Conservation (phyloP, 1,140 invertebrate species). For the Drosophila ambigua region DNA sequence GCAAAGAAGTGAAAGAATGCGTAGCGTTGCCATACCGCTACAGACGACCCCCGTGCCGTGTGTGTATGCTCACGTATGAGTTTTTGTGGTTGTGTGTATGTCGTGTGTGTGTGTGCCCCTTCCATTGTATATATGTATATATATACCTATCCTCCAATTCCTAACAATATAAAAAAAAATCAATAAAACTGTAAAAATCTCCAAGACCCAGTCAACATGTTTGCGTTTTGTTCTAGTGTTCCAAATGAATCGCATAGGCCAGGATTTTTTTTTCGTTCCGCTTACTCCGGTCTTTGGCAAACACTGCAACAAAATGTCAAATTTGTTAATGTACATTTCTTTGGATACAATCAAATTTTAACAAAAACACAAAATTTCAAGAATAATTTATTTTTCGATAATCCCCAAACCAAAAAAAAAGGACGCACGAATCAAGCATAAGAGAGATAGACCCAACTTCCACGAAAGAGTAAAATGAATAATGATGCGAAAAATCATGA, state of each 20-base stretch:
- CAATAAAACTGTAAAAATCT: slow-evolving; percentile 45
- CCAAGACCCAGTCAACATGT: slow-evolving; percentile 5
- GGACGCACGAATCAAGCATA: slow-evolving; percentile 65
- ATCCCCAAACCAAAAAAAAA: slow-evolving; percentile 18
- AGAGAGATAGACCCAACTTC: slow-evolving; percentile 39
- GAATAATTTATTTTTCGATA: slow-evolving; percentile 31
- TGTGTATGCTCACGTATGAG: slow-evolving; percentile 28
- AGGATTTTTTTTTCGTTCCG: slow-evolving; percentile 32
- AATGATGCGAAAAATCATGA: slow-evolving; percentile 82
- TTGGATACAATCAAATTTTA: slow-evolving; percentile 36
- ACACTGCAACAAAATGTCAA: slow-evolving; percentile 51
- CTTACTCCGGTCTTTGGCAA: slow-evolving; percentile 15
- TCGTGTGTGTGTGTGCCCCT: slow-evolving; percentile 41
- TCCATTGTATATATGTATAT: slow-evolving; percentile 33
- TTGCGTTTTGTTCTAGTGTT: too few relatives aligned
- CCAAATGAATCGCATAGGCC: too few relatives aligned
- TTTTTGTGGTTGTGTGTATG: slow-evolving; percentile 8
- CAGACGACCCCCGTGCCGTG: slow-evolving; percentile 4
- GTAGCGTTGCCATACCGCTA: slow-evolving; percentile 63
- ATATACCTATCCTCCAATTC: slow-evolving; percentile 52
- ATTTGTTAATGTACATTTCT: slow-evolving; percentile 54
- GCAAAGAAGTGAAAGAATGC: slow-evolving; percentile 75
- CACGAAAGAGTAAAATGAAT: slow-evolving; percentile 79
- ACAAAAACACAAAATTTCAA: slow-evolving; percentile 11
- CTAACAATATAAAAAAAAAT: slow-evolving; percentile 60